Percentiles rank a stretch among this genome's conserved stretches.
Conservation (phyloP, 2,888 invertebrate genomes). For the Dynastes grantii region DNA sequence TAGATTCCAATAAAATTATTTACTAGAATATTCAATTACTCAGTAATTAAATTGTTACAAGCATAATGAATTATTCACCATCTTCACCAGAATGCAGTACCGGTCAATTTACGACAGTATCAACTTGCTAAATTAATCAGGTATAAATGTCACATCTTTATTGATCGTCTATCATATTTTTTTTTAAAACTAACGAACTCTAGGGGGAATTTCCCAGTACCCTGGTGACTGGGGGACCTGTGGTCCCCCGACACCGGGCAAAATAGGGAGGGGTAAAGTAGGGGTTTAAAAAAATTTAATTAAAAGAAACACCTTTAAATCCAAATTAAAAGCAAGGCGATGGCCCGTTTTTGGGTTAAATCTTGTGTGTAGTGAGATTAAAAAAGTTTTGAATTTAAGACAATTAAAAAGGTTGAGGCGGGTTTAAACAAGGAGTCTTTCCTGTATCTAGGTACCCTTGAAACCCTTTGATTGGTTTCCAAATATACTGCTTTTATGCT, state of each 20-base stretch:
- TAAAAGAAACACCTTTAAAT: constrained; percentile 22
- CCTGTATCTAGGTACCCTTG: too few relatives aligned
- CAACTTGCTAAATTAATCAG: constrained; percentile 15
- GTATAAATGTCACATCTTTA: constrained; percentile 1
- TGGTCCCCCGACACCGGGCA: too few relatives aligned
- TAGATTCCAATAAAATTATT: background rate
- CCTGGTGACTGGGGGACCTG: too few relatives aligned
- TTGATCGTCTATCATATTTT: background rate
- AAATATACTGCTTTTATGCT: too few relatives aligned
- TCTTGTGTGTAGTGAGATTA: background rate
- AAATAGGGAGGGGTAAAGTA: background rate
- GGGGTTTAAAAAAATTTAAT: constrained; percentile 20
- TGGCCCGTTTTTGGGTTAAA: background rate
- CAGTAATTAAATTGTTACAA: constrained; percentile 1
- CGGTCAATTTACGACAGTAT: constrained; percentile 6
- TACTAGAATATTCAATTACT: constrained; percentile 8
- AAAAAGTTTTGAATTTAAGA: background rate
- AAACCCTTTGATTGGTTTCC: too few relatives aligned
- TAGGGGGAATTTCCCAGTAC: background rate
- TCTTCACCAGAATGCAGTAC: background rate
- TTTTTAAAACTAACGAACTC: background rate
- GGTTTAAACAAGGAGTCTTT: background rate
- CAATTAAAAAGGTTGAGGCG: background rate
- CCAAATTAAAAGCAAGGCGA: too few relatives aligned
- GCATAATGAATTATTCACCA: background rate